Base-by-base conservation (phyloP, 2,888 invertebrate genomes). In the Diadegma fenestrale region DNA sequence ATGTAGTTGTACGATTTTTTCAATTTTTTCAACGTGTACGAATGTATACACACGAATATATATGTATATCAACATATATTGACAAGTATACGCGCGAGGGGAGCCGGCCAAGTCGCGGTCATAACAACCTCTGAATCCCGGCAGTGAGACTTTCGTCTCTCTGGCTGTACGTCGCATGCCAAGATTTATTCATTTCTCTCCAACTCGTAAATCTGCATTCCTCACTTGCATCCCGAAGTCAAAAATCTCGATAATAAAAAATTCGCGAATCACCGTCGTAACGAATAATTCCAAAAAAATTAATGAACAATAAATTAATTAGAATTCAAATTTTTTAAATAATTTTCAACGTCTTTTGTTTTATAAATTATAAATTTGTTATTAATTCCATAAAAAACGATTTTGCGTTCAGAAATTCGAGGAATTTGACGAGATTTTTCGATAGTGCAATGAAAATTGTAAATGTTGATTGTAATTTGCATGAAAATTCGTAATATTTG, bases 91-190 rank as follows among this genome's bases (percentile, higher is more conserved):
- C 73, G 54, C 73, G 54, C 61, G 22, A 26, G 54, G 73, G 19
- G 73, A 73, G 51, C 78, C 84, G 78, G 61, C 66, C 48, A 63
- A 68, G 54, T 33, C 72, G 71, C 79, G 82, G 64, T 85, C 82
- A 82, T 63, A 82, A 85, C 85, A 82, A 75, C 54, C 71, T 79
- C 79, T 69, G 37, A 54, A 45, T 45, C 77, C 43, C 54, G 63
- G 12, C 81, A 84, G 77, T 81, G 80, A 84, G 73, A 73, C 37
- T 78, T 79, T 69, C 66, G 80, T 81, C 77, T 81, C 58, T 73
- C 58, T 54, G 61, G 76, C 14, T 58, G 75, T 48, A 48, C 72
- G 71, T 63, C 51, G 64, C 73, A 75, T 61, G 77, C 64, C 22
- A 41, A 37, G 72, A 66, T 54, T 58, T 33, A 73, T 78, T 63